Conservation (phyloP, 2,113 vertebrate genomes). For the Antechinus flavipes region DNA sequence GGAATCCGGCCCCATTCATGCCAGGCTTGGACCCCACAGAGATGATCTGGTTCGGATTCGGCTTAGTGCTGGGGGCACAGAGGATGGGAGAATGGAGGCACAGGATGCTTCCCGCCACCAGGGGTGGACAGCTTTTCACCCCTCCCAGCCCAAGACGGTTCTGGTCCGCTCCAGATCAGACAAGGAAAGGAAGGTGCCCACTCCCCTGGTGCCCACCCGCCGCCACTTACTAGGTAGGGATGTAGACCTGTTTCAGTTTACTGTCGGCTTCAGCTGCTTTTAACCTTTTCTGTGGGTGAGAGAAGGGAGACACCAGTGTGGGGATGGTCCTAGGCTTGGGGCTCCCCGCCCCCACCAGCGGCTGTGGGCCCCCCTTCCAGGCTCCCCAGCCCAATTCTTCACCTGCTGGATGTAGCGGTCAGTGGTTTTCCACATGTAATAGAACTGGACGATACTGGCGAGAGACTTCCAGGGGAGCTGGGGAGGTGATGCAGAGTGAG, state of each 20-base stretch:
- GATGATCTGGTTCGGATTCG: slow-evolving; percentile 96
- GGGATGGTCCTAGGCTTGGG: background rate
- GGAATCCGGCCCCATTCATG: slow-evolving; percentile 93
- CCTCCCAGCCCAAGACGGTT: background rate
- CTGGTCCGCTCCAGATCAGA: background rate
- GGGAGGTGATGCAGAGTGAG: background rate
- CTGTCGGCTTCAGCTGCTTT: slow-evolving; percentile 96
- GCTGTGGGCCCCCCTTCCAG: background rate
- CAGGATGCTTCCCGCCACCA: background rate
- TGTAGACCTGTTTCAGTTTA: slow-evolving; percentile 96
- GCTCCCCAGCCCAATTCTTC: background rate
- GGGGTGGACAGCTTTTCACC: background rate
- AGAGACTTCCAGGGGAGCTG: slow-evolving; percentile 97
- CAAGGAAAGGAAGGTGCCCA: background rate
- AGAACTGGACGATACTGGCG: slow-evolving; percentile 96
- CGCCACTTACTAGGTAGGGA: slow-evolving; percentile 94
- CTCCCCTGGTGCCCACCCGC: background rate
- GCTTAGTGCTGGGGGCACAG: slow-evolving; percentile 88
- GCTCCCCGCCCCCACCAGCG: background rate
- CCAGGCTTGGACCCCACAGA: slow-evolving; percentile 93
- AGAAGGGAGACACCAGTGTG: background rate
- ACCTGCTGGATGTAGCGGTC: slow-evolving; percentile 97
- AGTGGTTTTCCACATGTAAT: slow-evolving; percentile 99
- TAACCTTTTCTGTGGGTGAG: slow-evolving; percentile 88
- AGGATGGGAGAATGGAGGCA: background rate